Conservation (phyloP, 2,888 invertebrate species). For the Leucophenga montana region DNA sequence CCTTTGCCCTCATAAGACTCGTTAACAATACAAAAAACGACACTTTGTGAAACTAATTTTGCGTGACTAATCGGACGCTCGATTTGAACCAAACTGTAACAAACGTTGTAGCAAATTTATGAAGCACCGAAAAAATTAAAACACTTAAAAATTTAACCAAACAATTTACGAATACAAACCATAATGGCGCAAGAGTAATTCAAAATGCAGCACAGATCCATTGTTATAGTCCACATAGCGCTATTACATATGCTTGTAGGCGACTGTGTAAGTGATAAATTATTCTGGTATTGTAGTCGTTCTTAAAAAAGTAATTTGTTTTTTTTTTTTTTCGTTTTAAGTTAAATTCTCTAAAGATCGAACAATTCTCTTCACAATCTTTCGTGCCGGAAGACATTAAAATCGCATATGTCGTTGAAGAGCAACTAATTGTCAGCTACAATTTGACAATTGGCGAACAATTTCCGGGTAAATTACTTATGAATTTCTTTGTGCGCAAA, state of each 20-base stretch:
- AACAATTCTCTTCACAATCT: slow-evolving; percentile 57
- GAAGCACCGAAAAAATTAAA: not conserved
- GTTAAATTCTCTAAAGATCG: slow-evolving; percentile 46
- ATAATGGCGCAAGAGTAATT: not conserved
- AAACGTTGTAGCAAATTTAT: not conserved
- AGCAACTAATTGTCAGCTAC: slow-evolving; percentile 44
- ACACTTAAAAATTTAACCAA: too few relatives aligned
- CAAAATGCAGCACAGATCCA: not conserved
- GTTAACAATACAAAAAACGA: not conserved
- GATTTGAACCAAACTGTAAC: not conserved
- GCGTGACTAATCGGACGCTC: slow-evolving; percentile 19
- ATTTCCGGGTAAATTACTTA: slow-evolving; percentile 60
- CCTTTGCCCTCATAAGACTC: not conserved
- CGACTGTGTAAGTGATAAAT: slow-evolving; percentile 42
- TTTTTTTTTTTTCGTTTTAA: slow-evolving; percentile 21
- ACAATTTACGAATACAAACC: not conserved
- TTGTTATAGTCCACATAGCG: not conserved
- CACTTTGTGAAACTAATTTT: slow-evolving; percentile 7
- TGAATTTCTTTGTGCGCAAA: slow-evolving; percentile 57
- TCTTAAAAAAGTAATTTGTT: not conserved
- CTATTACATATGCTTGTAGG: not conserved
- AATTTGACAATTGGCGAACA: slow-evolving; percentile 53
- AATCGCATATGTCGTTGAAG: slow-evolving; percentile 44
- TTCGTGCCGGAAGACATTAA: slow-evolving; percentile 59
- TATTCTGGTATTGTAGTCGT: not conserved